phyloP scores from a whole-genome alignment of 2,888 invertebrate species.

The Eupithecia abbreviata region DNA sequence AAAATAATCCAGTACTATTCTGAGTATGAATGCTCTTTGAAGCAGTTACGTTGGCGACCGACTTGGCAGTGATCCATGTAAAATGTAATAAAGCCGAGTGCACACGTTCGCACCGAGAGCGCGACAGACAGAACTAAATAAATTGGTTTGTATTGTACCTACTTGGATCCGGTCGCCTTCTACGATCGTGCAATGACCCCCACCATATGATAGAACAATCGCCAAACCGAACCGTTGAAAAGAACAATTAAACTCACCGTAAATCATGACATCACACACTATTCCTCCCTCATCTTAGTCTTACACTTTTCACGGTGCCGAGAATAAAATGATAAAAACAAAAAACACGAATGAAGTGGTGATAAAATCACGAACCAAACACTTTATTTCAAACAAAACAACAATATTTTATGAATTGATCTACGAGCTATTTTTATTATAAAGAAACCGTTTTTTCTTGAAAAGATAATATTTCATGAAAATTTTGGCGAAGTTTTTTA shows the following conservation, averaged over 20 bases:
- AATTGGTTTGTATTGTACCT: slow-evolving; percentile 55
- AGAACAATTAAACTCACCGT: slow-evolving; percentile 62
- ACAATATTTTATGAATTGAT: background rate
- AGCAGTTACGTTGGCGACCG: slow-evolving; percentile 57
- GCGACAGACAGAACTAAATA: slow-evolving; percentile 61
- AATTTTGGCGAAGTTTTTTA: background rate
- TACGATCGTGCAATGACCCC: slow-evolving; percentile 42
- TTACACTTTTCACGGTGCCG: background rate
- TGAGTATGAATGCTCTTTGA: slow-evolving; percentile 38
- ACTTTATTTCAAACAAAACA: slow-evolving; percentile 18
- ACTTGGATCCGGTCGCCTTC: slow-evolving; percentile 54
- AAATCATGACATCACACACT: slow-evolving; percentile 64
- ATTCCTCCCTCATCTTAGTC: background rate
- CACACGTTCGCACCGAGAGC: slow-evolving; percentile 49
- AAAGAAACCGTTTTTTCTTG: background rate
- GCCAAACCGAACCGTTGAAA: slow-evolving; percentile 34
- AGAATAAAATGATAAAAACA: background rate
- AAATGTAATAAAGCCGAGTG: slow-evolving; percentile 58
- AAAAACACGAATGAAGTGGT: slow-evolving; percentile 27
- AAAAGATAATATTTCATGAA: background rate
- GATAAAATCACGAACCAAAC: slow-evolving; percentile 44
- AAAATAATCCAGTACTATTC: slow-evolving; percentile 41
- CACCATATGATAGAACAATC: slow-evolving; percentile 31
- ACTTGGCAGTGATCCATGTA: slow-evolving; percentile 77
- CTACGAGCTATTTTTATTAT: background rate